phyloP scores from a whole-genome alignment of 1,140 invertebrate genomes.

The Varroa destructor region DNA sequence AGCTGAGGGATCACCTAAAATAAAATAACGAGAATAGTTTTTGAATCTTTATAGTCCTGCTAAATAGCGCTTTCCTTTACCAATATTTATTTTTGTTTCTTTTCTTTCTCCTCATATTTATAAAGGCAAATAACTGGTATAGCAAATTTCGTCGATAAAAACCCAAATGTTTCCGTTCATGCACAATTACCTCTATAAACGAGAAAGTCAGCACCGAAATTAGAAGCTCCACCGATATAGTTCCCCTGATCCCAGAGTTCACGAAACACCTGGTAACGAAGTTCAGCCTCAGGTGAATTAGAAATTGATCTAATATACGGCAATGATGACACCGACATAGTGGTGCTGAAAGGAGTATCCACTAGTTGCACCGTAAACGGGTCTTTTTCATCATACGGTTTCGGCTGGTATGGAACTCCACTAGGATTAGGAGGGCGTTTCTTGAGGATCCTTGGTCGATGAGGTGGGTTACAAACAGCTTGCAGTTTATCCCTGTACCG shows the following conservation, averaged over 20 bases:
- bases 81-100: too few relatives aligned
- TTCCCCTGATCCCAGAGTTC: neutral
- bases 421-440: neutral
- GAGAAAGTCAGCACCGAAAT: slow-evolving; percentile 21
- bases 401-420: neutral
- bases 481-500: slow-evolving; percentile 21
- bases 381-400: slow-evolving; percentile 1
- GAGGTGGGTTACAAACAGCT: slow-evolving; percentile 1
- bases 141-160: neutral
- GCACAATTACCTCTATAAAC: slow-evolving; percentile 1
- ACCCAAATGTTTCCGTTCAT: neutral
- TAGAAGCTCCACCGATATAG: neutral
- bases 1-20: slow-evolving; percentile 9
- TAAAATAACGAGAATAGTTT: neutral
- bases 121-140: neutral
- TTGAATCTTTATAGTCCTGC: neutral
- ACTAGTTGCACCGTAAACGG: slow-evolving; percentile 12
- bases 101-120: neutral
- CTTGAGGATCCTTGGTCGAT: neutral
- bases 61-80: neutral
- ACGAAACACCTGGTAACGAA: neutral
- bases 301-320: neutral
- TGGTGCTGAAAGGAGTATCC: neutral
- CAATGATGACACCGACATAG: neutral
- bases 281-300: neutral